A percentile compares a stretch with the other conserved stretches of the same genome.
These are phyloP conservation scores for Xylocopa sonorina DNA, from an alignment of 1,140 invertebrate genomes.

Conservation along the genomic window DNA sequence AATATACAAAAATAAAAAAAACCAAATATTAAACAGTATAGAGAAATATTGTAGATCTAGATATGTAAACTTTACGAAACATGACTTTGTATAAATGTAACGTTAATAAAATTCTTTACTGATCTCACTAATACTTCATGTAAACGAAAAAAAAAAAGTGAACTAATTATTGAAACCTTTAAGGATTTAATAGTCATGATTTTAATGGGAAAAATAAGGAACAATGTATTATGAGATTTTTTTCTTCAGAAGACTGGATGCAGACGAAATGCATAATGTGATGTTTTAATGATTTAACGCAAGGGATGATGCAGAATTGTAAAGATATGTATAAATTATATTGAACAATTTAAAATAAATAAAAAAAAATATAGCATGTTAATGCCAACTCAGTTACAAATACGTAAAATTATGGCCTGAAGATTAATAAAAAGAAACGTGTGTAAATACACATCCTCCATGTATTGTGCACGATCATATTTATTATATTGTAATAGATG, in stretches of 20 bases:
- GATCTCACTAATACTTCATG: slow-evolving; percentile 75
- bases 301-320: slow-evolving; percentile 54
- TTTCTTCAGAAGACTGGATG: slow-evolving; percentile 70
- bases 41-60: slow-evolving; percentile 68
- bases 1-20: slow-evolving; percentile 74
- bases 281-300: slow-evolving; percentile 61
- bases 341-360: slow-evolving; percentile 50
- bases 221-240: slow-evolving; percentile 66
- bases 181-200: slow-evolving; percentile 58
- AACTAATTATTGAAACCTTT: slow-evolving; percentile 62
- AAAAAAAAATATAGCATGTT: slow-evolving; percentile 47
- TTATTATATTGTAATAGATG: slow-evolving; percentile 78
- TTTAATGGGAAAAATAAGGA: slow-evolving; percentile 60
- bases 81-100: slow-evolving; percentile 77
- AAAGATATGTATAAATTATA: slow-evolving; percentile 73
- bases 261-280: slow-evolving; percentile 65
- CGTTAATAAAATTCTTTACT: slow-evolving; percentile 74
- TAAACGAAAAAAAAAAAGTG: slow-evolving; percentile 39
- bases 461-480: slow-evolving; percentile 76
- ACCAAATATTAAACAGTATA: slow-evolving; percentile 78
- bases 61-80: slow-evolving; percentile 63
- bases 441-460: slow-evolving; percentile 76
- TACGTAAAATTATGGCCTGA: slow-evolving; percentile 77
- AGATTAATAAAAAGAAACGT: slow-evolving; percentile 69
- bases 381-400: slow-evolving; percentile 64